Evolutionary conservation across 1,140 invertebrate species (phyloP).

Genomic region (Bombus pascuorum): DNA sequence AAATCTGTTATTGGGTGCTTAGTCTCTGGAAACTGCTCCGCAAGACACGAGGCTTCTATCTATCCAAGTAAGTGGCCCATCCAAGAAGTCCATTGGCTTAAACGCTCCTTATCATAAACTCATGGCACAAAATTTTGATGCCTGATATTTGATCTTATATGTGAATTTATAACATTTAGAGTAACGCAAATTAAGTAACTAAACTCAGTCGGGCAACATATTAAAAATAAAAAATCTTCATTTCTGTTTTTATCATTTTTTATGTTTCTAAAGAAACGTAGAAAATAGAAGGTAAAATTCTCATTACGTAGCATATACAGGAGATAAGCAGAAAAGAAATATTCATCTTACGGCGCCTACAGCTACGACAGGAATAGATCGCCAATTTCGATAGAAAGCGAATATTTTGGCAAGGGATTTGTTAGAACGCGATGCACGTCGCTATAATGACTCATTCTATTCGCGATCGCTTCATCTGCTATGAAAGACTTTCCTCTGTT

Average conservation of each 20-base stretch:
- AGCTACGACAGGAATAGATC: neutral
- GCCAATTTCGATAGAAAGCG: slow-evolving; percentile 21
- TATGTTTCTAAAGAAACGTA: neutral
- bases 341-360: neutral
- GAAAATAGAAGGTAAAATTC: neutral
- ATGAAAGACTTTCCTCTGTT: neutral
- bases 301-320: too few relatives aligned
- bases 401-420: slow-evolving; percentile 23
- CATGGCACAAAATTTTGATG: too few relatives aligned
- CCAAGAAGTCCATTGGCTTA: slow-evolving; percentile 3
- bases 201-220: too few relatives aligned
- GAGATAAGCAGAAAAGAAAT: neutral
- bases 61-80: neutral
- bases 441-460: neutral
- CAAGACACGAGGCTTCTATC: neutral
- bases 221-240: too few relatives aligned
- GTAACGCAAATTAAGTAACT: too few relatives aligned
- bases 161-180: too few relatives aligned
- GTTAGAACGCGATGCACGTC: neutral
- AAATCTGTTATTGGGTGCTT: slow-evolving; percentile 29
- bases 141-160: neutral
- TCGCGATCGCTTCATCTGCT: neutral
- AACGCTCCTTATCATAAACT: neutral
- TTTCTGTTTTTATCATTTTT: too few relatives aligned
- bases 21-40: slow-evolving; percentile 4